These are phyloP conservation scores for Bagarius yarrelli DNA, from an alignment of 2,113 vertebrate genomes.

Conservation along the genomic window DNA sequence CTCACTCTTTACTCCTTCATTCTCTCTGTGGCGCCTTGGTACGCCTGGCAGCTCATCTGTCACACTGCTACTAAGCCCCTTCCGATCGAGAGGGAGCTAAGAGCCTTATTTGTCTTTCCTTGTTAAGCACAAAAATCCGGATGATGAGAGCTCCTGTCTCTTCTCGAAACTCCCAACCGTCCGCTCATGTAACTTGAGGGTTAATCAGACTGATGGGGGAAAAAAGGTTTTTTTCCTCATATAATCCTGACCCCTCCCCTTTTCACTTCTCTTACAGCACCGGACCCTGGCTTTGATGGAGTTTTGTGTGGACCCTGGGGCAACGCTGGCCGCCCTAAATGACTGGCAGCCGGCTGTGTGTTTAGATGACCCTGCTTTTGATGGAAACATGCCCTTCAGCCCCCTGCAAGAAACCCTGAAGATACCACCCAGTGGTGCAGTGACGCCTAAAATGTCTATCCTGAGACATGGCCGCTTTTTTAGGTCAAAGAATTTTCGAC, in stretches of 20 bases:
- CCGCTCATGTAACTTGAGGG: slow-evolving; percentile 49
- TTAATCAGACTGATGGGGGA: slow-evolving; percentile 58
- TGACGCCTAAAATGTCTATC: slow-evolving; percentile 20
- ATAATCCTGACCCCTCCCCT: slow-evolving; percentile 47
- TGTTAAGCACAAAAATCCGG: slow-evolving; percentile 47
- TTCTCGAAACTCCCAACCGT: slow-evolving; percentile 24
- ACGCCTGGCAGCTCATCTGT: too few species aligned
- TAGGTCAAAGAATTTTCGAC: background rate
- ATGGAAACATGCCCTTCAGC: slow-evolving; percentile 55
- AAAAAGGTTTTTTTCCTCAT: slow-evolving; percentile 47
- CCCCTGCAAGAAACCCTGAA: slow-evolving; percentile 46
- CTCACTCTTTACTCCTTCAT: slow-evolving; percentile 5
- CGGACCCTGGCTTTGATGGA: slow-evolving; percentile 55
- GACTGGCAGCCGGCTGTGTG: slow-evolving; percentile 59
- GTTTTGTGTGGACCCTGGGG: slow-evolving; percentile 58
- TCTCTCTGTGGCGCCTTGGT: too few species aligned
- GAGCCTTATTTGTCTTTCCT: slow-evolving; percentile 59
- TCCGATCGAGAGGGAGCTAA: slow-evolving; percentile 39
- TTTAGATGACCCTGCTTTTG: slow-evolving; percentile 54
- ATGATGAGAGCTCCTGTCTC: slow-evolving; percentile 31
- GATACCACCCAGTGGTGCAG: slow-evolving; percentile 44
- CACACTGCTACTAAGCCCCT: slow-evolving; percentile 1
- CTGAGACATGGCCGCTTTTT: background rate
- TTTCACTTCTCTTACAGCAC: slow-evolving; percentile 21
- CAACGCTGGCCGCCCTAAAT: slow-evolving; percentile 51